Base-by-base conservation (phyloP, 2,113 vertebrate genomes). In the Hymenochirus boettgeri region DNA sequence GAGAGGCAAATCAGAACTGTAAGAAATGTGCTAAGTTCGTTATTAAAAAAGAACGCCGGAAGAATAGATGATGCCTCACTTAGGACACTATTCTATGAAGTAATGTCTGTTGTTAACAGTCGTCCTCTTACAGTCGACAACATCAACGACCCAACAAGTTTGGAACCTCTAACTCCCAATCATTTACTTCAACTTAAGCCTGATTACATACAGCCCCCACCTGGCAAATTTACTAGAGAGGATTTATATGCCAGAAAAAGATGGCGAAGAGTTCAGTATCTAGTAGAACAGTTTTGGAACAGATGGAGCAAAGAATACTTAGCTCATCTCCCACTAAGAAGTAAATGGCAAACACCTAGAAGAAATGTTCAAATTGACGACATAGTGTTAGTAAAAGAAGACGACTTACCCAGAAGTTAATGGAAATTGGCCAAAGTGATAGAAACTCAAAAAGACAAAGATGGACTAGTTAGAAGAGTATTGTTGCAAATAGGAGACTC, bases 131-230 rank as follows among this genome's bases (percentile, higher is more conserved):
- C 29, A 31, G 29, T 31, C 5, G 29, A 31, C 29, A 31, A 31
- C 29, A 31, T 31, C 29, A 31, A 31, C 29, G 29, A 31, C n/a
- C 42, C 42, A 46, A 46, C 42, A 46, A 46, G 42, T 46, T 46
- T 12, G 42, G 29, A 31, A 31, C 5, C 29, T 31, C 10, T 31
- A 31, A 31, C 29, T 31, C 29, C 29, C 29, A 31, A 31, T 10
- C 45, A 47, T 47, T n/a, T 47, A 47, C 45, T 47, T 47, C 45
- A 47, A 12, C 45, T 47, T 47, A 47, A 47, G n/a, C 17, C 45
- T 47, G 45, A 47, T 47, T 47, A 47, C 45, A 47, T 47, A 47
- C 45, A 47, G 17, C 45, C 45, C 15, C 45, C 45, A 7, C 45
- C 45, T 47, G 45, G 45, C 5, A 18, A 47, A 18, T 47, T 47